Base-by-base conservation (phyloP, 2,113 vertebrate species). In the Corydoras sp. region DNA sequence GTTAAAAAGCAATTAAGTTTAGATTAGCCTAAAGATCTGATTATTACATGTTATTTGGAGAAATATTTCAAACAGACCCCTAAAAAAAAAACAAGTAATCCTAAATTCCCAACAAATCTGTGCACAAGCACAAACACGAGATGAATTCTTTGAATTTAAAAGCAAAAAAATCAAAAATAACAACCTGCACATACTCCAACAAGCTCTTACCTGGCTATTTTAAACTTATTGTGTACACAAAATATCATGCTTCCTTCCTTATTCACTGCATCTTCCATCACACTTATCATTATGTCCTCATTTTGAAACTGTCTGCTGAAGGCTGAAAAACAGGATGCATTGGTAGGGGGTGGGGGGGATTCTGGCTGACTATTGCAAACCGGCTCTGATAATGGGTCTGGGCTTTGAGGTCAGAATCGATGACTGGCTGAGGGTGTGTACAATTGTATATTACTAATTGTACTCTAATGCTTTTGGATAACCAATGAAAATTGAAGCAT, bases 271-370 rank as follows among this genome's bases (percentile, higher is more conserved):
- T 31, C 65, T 64, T 63, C 48, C 30, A 73, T 14, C 32, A 65
- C 54, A 32, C 65, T 29, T 14, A 71, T 66, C 67, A 58, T 69
- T 61, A 55, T 73, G 14, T 63, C 60, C 54, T 61, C 24, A 58
- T 48, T 35, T 56, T 53, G 4, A 15, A 68, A 43, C 60, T 70
- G 59, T 76, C 56, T 53, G 43, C 32, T 64, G 50, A 58, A 72
- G 62, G 32, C 58, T 59, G 68, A 76, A 77, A 79, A 81, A 79
- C 77, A 81, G 80, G 80, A 81, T 78, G 81, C 51, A 54, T 58
- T 60, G 55, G 0, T 76, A 71, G 65, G 70, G 74, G 63, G 6
- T 74, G 73, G 65, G 70, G 65, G 70, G 8, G 49, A 49, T 11
- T 11, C 51, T 32, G 55, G 32, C 12, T 71, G 83, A 84, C 84